These are phyloP conservation scores for Idaea straminata DNA, from an alignment of 2,888 invertebrate genomes.

Conservation along the genomic window DNA sequence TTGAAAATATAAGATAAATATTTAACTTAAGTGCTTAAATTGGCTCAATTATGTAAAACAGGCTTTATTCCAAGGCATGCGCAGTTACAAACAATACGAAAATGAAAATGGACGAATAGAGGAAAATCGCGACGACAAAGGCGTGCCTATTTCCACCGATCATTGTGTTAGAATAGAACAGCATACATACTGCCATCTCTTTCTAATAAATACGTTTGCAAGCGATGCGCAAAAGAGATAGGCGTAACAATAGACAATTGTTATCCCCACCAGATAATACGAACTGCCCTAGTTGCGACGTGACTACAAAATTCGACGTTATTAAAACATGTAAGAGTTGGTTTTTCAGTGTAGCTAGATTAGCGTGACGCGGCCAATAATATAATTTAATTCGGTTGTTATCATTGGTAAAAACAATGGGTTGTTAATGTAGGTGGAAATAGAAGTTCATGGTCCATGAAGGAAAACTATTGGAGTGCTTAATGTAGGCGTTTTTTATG, in stretches of 20 bases:
- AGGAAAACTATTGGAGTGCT: conserved; percentile 49
- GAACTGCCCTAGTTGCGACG: conserved; percentile 55
- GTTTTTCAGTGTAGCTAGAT: conserved; percentile 31
- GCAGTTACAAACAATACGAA: conserved; percentile 44
- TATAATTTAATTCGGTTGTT: conserved; percentile 62
- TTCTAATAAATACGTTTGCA: conserved; percentile 54
- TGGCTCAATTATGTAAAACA: not conserved
- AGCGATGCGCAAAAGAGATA: conserved; percentile 73
- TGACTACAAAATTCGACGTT: conserved; percentile 42
- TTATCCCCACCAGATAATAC: conserved; percentile 66
- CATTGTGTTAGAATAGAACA: conserved; percentile 58
- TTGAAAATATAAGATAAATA: not conserved
- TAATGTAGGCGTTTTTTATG: conserved; percentile 40
- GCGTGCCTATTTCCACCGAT: conserved; percentile 58
- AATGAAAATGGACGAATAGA: conserved; percentile 56
- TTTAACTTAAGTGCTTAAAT: conserved; percentile 7
- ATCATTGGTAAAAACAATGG: conserved; percentile 76
- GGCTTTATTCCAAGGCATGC: conserved; percentile 46
- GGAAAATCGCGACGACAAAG: conserved; percentile 66
- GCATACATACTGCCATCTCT: conserved; percentile 38
- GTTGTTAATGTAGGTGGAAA: conserved; percentile 50
- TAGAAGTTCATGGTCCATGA: conserved; percentile 42
- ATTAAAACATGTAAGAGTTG: conserved; percentile 31
- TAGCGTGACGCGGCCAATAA: conserved; percentile 62
- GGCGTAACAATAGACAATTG: conserved; percentile 78